Evolutionary conservation across 2,113 vertebrate genomes (phyloP).

Genomic region (Dasypus novemcinctus): DNA sequence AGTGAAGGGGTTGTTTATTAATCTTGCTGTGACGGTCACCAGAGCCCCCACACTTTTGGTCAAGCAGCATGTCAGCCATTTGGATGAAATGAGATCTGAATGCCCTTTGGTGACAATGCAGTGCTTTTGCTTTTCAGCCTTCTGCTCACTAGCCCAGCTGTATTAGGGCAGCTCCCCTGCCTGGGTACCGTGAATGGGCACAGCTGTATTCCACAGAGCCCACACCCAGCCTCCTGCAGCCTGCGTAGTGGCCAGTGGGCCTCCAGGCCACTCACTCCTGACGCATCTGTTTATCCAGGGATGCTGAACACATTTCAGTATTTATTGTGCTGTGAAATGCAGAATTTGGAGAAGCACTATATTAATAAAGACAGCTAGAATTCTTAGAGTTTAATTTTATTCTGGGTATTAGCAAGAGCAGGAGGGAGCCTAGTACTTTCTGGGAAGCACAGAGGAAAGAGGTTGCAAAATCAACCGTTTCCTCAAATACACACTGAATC

Average conservation of each 20-base stretch:
- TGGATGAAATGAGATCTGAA: background rate
- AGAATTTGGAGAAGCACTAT: background rate
- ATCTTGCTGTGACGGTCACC: background rate
- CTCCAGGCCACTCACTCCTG: background rate
- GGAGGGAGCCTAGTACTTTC: background rate
- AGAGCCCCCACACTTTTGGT: background rate
- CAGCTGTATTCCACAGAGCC: too few relatives aligned
- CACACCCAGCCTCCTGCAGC: background rate
- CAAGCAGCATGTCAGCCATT: background rate
- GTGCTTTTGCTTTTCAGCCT: background rate
- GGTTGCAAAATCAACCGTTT: background rate
- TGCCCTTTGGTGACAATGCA: background rate
- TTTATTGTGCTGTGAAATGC: background rate
- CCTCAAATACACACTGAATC: background rate
- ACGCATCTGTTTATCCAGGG: too few relatives aligned
- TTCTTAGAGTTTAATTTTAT: slow-evolving; percentile 2
- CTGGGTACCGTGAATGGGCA: background rate
- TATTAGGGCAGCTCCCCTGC: background rate
- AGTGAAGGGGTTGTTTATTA: background rate
- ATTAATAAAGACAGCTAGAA: background rate
- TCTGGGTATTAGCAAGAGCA: background rate
- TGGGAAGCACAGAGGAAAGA: background rate
- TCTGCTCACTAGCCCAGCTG: background rate
- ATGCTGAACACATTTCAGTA: background rate
- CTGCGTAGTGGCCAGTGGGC: background rate